A percentile compares a stretch with the other conserved stretches of the same genome.
phyloP scores from a whole-genome alignment of 2,113 vertebrate species.

The Lepidothrix coronata region DNA sequence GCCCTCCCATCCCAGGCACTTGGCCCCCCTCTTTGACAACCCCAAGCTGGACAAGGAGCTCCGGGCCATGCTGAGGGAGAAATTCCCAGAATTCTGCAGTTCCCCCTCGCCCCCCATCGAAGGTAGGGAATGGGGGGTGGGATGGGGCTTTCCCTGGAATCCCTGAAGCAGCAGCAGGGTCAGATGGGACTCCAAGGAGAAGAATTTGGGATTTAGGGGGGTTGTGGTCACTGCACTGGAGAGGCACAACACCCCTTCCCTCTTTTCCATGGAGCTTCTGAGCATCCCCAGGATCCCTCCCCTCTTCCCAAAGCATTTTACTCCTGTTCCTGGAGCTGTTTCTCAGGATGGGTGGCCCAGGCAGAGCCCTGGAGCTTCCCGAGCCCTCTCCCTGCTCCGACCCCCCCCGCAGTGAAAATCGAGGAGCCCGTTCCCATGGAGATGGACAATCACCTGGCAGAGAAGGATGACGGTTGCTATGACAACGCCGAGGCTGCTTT shows the following conservation, averaged over 20 bases:
- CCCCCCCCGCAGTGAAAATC: slow-evolving; percentile 81
- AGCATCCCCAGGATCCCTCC: not conserved
- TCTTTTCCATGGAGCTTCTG: not conserved
- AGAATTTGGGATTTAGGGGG: not conserved
- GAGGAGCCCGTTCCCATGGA: slow-evolving; percentile 89
- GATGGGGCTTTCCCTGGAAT: not conserved
- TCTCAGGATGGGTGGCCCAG: not conserved
- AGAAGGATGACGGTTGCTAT: slow-evolving; percentile 95
- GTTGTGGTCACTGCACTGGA: fast-evolving
- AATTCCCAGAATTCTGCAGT: slow-evolving; percentile 96
- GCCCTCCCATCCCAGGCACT: slow-evolving; percentile 67
- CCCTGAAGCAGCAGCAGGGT: not conserved
- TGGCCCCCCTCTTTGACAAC: slow-evolving; percentile 95
- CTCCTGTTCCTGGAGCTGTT: not conserved
- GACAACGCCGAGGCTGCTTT: slow-evolving; percentile 93
- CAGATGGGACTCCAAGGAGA: not conserved
- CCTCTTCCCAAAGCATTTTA: not conserved
- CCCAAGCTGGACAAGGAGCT: slow-evolving; percentile 96
- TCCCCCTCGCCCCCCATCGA: slow-evolving; percentile 91
- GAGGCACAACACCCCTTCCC: not conserved
- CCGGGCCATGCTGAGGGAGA: slow-evolving; percentile 92
- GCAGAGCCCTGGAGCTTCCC: not conserved
- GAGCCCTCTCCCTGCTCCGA: not conserved
- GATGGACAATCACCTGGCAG: slow-evolving; percentile 91
- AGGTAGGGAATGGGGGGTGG: slow-evolving; percentile 50